Evolutionary conservation across 2,888 invertebrate genomes (phyloP), one percentile per base, ranked within the genome.

Genomic region (Gastrophysa polygoni): DNA sequence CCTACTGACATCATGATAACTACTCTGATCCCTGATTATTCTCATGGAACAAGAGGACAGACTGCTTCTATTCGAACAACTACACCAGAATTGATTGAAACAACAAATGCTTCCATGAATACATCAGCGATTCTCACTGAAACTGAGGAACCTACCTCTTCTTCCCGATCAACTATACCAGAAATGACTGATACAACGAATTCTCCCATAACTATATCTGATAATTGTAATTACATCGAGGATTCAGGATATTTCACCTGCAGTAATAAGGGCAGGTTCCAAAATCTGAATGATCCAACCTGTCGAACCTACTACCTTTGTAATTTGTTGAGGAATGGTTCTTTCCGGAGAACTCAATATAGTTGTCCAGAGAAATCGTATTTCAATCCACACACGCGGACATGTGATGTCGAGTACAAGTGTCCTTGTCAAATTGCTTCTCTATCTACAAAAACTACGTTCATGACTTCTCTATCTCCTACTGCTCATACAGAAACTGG

Each of bases 201-300:
- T n/a, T n/a, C n/a, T n/a, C n/a, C n/a, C n/a, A n/a, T n/a, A n/a
- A n/a, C n/a, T n/a, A n/a, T n/a, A n/a, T n/a, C n/a, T n/a, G n/a
- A n/a, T n/a, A n/a, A n/a, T n/a, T n/a, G n/a, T n/a, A n/a, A n/a
- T n/a, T n/a, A n/a, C 29, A n/a, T 10, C 20, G 54, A 54, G 17
- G 16, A 67, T 34, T 21, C 48, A 8, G 21, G 52, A 29, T 57
- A 63, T 28, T 71, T 70, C 57, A 34, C 11, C 14, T 72, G 72
- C 50, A 72, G 78, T 0, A 59, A 79, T 1, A 79, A 77, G 0
- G 85, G 85, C 0, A 78, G 84, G 68, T 84, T 79, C 47, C 77
- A 83, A 0, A 77, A 85, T 67, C 67, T 77, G 1, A 61, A 76
- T 1, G 84, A 84, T 57, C 71, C 10, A 14, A 64, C 54, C 18